Evolutionary conservation across 2,113 vertebrate genomes (phyloP).

Genomic region (Ochotona princeps): DNA sequence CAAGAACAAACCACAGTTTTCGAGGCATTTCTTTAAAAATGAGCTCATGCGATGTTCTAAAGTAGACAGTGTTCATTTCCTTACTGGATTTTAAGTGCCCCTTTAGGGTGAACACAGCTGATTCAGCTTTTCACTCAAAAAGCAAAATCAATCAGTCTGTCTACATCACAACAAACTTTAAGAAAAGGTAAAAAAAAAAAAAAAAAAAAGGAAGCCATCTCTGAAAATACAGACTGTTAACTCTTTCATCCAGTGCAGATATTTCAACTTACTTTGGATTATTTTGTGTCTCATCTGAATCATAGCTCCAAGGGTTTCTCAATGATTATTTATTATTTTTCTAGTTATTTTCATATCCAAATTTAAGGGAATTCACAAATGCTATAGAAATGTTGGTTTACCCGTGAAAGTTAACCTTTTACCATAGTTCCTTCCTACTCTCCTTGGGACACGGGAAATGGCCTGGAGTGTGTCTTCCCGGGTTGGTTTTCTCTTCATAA

Average conservation of each 20-base stretch:
- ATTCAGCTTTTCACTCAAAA: slow-evolving; percentile 75
- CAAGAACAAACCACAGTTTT: slow-evolving; percentile 42
- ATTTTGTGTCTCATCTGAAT: background rate
- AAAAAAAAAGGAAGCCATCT: background rate
- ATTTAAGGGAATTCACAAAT: background rate
- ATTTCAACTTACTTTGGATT: slow-evolving; percentile 35
- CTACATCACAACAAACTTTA: slow-evolving; percentile 70
- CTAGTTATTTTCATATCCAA: background rate
- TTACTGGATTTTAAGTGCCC: slow-evolving; percentile 72
- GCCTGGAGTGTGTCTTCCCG: background rate
- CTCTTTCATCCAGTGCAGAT: slow-evolving; percentile 50
- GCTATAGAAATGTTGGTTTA: background rate
- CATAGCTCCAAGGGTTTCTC: background rate
- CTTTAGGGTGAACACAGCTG: slow-evolving; percentile 66
- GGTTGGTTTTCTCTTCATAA: background rate
- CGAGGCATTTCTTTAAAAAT: slow-evolving; percentile 26
- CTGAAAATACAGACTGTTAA: slow-evolving; percentile 69
- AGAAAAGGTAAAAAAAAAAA: slow-evolving; percentile 36
- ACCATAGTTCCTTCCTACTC: background rate
- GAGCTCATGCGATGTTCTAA: background rate
- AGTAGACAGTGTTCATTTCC: slow-evolving; percentile 59
- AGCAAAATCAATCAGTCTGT: slow-evolving; percentile 80
- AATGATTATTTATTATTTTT: slow-evolving; percentile 42
- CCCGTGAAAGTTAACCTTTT: background rate
- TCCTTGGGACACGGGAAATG: background rate